Evolutionary conservation across 2,797 vertebrate species (phyloP).

Genomic region (Artibeus lituratus): DNA sequence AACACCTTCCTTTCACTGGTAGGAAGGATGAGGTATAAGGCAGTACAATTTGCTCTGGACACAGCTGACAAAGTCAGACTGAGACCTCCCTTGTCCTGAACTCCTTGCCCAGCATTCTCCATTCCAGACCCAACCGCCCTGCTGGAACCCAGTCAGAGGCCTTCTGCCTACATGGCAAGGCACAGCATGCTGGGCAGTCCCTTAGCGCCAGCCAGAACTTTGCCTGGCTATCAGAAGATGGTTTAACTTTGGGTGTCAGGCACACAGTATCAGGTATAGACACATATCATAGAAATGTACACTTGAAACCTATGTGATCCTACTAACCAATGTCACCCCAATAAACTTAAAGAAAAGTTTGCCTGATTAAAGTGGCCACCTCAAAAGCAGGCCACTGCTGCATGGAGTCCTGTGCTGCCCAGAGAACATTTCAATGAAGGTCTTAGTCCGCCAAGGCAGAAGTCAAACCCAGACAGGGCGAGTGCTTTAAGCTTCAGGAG

Average conservation of each 20-base stretch:
- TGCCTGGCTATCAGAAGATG: background rate
- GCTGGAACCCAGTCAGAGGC: background rate
- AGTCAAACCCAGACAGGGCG: background rate
- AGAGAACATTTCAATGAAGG: constrained; percentile 16
- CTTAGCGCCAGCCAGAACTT: background rate
- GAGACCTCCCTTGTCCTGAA: background rate
- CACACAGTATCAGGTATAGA: too few relatives aligned
- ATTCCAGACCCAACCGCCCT: background rate
- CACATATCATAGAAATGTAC: too few relatives aligned
- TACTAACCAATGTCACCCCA: too few relatives aligned
- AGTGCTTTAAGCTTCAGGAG: background rate
- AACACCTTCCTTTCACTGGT: background rate
- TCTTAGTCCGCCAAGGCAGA: background rate
- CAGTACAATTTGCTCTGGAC: background rate
- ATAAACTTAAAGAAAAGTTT: background rate
- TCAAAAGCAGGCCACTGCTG: constrained; percentile 10
- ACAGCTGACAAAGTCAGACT: background rate
- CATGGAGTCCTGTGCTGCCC: background rate
- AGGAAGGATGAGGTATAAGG: background rate
- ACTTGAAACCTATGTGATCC: too few relatives aligned
- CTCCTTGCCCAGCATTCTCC: background rate
- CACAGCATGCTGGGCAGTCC: background rate
- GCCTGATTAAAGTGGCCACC: background rate
- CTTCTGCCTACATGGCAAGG: background rate
- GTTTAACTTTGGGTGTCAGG: too few relatives aligned